Evolutionary conservation across 1,140 invertebrate species (phyloP).

Genomic region (Pinna nobilis): DNA sequence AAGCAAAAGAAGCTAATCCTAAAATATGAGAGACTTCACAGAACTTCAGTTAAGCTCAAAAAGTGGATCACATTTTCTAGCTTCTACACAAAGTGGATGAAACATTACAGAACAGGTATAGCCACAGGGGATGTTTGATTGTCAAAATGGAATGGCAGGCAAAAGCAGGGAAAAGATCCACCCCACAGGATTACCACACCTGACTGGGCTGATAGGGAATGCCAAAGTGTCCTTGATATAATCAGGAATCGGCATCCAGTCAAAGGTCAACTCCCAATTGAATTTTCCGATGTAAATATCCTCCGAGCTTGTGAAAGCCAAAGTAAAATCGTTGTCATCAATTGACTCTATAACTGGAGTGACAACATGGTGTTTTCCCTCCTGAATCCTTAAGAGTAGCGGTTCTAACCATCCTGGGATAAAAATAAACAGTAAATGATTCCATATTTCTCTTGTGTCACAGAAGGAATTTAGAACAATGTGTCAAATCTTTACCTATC

Average conservation of each 20-base stretch:
- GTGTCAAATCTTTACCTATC: too few species aligned
- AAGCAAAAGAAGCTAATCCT: too few species aligned
- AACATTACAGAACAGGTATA: too few species aligned
- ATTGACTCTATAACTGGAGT: slow-evolving; percentile 96
- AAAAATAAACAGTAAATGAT: background rate
- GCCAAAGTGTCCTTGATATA: slow-evolving; percentile 61
- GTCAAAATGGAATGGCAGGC: too few species aligned
- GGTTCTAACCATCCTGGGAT: slow-evolving; percentile 89
- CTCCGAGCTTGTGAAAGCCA: slow-evolving; percentile 78
- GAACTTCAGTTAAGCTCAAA: too few species aligned
- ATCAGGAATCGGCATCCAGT: slow-evolving; percentile 92
- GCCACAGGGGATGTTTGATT: too few species aligned
- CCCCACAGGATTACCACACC: too few species aligned
- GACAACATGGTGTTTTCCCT: slow-evolving; percentile 88
- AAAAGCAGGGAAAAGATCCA: too few species aligned
- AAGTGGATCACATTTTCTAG: too few species aligned
- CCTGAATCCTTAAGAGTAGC: slow-evolving; percentile 81
- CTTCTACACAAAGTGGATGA: too few species aligned
- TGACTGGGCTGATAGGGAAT: slow-evolving; percentile 6
- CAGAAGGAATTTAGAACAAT: background rate
- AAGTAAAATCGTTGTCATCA: slow-evolving; percentile 92
- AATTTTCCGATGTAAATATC: slow-evolving; percentile 86
- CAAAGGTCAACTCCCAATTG: slow-evolving; percentile 93
- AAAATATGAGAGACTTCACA: too few species aligned
- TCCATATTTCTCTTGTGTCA: background rate